A percentile compares a stretch with the other conserved stretches of the same genome.
Evolutionary conservation across 2,888 invertebrate species (phyloP).

Genomic region (Nemoura dubitans): DNA sequence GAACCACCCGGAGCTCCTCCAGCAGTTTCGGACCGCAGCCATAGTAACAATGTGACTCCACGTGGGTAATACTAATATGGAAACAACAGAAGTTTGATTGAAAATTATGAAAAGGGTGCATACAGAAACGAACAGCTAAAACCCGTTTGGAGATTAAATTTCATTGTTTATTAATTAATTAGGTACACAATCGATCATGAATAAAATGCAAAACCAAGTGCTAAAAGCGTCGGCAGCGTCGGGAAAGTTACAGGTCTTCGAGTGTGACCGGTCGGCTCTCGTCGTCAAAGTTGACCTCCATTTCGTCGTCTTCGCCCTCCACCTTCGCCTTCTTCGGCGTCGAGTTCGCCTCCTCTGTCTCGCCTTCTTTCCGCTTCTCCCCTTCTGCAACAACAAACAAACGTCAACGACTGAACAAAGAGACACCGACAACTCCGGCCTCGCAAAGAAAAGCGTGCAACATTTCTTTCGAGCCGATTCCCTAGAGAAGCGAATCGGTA

Average conservation of each 20-base stretch:
- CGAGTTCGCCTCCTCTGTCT: conserved; percentile 1
- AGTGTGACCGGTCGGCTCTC: neutral
- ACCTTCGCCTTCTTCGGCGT: neutral
- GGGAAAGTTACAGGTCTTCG: neutral
- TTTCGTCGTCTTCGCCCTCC: neutral
- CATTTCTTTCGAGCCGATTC: neutral
- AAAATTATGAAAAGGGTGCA: too few relatives aligned
- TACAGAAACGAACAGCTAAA: too few relatives aligned
- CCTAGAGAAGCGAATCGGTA: too few relatives aligned
- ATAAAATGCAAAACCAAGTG: neutral
- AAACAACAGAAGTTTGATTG: too few relatives aligned
- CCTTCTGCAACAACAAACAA: neutral
- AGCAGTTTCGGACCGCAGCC: too few relatives aligned
- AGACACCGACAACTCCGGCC: too few relatives aligned
- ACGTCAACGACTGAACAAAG: neutral
- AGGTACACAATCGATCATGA: neutral
- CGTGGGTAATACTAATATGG: too few relatives aligned
- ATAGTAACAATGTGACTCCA: too few relatives aligned
- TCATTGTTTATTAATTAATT: neutral
- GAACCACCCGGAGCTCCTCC: too few relatives aligned
- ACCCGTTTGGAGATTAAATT: neutral
- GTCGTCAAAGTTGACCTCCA: neutral
- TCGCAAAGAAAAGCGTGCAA: too few relatives aligned
- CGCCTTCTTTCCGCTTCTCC: neutral
- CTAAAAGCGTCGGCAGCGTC: neutral